phyloP scores from a whole-genome alignment of 2,888 invertebrate species.

The Kuschelorhynchus macadamiae region DNA sequence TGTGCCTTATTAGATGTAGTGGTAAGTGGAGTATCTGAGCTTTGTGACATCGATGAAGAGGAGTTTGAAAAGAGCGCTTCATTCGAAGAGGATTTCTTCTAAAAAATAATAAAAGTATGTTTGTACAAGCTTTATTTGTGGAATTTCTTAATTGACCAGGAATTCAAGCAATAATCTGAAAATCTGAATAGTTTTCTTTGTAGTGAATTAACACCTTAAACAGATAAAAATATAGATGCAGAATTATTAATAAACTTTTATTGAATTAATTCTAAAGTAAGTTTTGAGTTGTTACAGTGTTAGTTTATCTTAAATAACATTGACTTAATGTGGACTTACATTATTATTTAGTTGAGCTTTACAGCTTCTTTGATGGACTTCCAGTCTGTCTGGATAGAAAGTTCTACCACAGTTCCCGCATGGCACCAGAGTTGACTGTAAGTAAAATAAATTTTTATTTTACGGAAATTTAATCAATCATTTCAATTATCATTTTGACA shows the following conservation, averaged over 20 bases:
- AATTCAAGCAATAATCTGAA: no score
- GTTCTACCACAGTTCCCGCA: conserved; percentile 79
- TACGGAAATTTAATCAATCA: background rate
- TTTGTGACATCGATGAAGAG: conserved; percentile 41
- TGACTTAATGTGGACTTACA: no score
- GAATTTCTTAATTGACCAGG: no score
- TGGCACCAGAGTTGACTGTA: conserved; percentile 71
- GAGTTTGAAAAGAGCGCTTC: conserved; percentile 32
- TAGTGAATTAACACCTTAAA: no score
- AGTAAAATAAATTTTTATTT: conserved; percentile 42
- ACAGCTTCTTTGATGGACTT: conserved; percentile 73
- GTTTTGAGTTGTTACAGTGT: no score
- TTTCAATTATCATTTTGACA: conserved; percentile 10
- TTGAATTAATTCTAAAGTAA: no score
- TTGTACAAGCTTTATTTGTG: no score
- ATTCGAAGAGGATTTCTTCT: conserved; percentile 57
- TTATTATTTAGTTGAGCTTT: conserved; percentile 54
- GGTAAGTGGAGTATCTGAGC: conserved; percentile 36
- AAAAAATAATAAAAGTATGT: background rate
- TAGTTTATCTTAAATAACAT: no score
- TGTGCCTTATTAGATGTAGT: conserved; percentile 41
- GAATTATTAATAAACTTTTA: no score
- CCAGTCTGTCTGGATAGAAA: conserved; percentile 77
- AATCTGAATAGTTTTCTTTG: no score
- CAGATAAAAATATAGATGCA: conserved; percentile 3